Evolutionary conservation across 2,113 vertebrate genomes (phyloP).

Genomic region (Okapia johnstoni): DNA sequence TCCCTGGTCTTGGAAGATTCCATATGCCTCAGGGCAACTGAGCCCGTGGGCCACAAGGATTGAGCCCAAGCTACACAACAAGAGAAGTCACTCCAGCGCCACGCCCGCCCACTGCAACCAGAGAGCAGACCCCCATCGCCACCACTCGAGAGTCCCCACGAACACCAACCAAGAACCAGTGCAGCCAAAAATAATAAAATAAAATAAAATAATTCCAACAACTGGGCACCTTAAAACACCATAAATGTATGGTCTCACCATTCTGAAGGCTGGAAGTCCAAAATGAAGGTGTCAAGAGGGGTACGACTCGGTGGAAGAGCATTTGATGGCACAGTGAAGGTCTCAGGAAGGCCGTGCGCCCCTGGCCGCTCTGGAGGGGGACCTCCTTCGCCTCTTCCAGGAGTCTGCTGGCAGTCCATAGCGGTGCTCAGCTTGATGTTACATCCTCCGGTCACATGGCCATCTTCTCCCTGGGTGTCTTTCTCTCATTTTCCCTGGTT

Average conservation of each 20-base stretch:
- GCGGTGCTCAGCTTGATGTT: background rate
- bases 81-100: background rate
- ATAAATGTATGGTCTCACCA: background rate
- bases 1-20: background rate
- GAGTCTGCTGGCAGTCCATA: background rate
- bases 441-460: too few relatives aligned
- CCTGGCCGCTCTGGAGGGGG: too few relatives aligned
- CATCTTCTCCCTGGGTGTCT: background rate
- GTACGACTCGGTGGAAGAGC: background rate
- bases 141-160: background rate
- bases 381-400: background rate
- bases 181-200: background rate
- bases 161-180: background rate
- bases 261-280: background rate
- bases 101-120: background rate
- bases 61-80: background rate
- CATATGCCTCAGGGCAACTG: background rate
- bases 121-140: background rate
- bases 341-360: accelerated
- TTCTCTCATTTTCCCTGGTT: background rate
- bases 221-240: background rate
- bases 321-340: background rate
- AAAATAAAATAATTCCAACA: background rate
- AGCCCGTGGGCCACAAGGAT: too few relatives aligned
- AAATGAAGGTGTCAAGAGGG: background rate